Evolutionary conservation across 2,888 invertebrate genomes (phyloP).

Genomic region (Galerucella pusilla): DNA sequence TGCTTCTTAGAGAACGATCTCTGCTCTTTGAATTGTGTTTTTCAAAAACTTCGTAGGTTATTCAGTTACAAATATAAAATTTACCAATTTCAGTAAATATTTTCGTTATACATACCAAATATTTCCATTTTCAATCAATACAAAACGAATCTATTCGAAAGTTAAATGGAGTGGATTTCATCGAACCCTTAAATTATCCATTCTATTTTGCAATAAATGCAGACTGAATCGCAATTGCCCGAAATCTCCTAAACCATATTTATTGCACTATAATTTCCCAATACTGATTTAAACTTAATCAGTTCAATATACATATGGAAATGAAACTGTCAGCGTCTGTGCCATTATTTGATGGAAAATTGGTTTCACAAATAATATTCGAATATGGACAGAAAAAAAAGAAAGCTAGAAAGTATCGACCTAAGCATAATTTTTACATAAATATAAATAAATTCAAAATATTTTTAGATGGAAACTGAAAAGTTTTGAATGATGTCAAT

Average conservation of each 20-base stretch:
- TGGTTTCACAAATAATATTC: background rate
- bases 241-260: constrained; percentile 5
- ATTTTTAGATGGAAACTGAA: too few species aligned
- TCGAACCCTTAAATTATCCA: background rate
- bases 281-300: constrained; percentile 5
- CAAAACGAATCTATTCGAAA: background rate
- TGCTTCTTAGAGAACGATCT: too few species aligned
- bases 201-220: background rate
- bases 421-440: too few species aligned
- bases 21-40: too few species aligned
- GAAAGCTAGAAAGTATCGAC: too few species aligned
- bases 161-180: background rate
- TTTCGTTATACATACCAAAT: too few species aligned
- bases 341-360: background rate
- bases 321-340: constrained; percentile 4
- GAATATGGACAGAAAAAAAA: too few species aligned
- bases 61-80: too few species aligned
- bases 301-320: constrained; percentile 6
- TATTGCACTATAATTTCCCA: background rate
- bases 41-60: too few species aligned
- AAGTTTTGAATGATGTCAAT: too few species aligned
- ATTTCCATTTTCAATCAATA: background rate
- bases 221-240: background rate
- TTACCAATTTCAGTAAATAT: too few species aligned
- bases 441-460: too few species aligned